Evolutionary conservation across 1,140 invertebrate species (phyloP).

Genomic region (Antheraea mylitta): DNA sequence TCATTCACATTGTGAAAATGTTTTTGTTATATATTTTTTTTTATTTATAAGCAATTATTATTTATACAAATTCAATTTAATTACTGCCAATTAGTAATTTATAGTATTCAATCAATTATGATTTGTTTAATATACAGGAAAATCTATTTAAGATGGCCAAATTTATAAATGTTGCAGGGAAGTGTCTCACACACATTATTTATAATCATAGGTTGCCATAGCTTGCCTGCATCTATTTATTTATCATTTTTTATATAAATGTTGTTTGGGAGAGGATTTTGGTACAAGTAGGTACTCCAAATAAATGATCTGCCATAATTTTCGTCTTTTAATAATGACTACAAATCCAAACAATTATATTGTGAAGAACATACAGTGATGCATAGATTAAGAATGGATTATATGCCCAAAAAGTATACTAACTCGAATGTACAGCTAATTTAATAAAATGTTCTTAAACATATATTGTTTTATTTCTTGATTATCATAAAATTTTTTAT

Average conservation of each 20-base stretch:
- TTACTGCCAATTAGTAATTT: conserved; percentile 73
- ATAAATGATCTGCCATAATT: conserved; percentile 76
- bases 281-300: conserved; percentile 62
- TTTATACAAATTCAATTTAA: conserved; percentile 71
- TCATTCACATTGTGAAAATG: conserved; percentile 71
- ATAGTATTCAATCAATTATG: conserved; percentile 43
- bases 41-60: conserved; percentile 75
- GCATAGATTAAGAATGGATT: conserved; percentile 75
- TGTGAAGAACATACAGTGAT: conserved; percentile 47
- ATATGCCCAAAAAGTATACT: conserved; percentile 80
- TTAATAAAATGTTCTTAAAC: conserved; percentile 78
- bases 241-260: conserved; percentile 71
- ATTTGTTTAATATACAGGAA: conserved; percentile 40
- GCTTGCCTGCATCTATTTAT: conserved; percentile 76
- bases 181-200: conserved; percentile 70
- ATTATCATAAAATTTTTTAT: background rate
- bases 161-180: conserved; percentile 67
- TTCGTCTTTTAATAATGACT: conserved; percentile 76
- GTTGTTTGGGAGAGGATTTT: conserved; percentile 74
- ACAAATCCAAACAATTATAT: conserved; percentile 66
- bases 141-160: conserved; percentile 38
- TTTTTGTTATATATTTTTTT: conserved; percentile 69
- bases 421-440: conserved; percentile 80
- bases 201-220: conserved; percentile 71
- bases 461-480: conserved; percentile 48